Conservation (phyloP, 2,113 vertebrate genomes). For the Quiscalus mexicanus region DNA sequence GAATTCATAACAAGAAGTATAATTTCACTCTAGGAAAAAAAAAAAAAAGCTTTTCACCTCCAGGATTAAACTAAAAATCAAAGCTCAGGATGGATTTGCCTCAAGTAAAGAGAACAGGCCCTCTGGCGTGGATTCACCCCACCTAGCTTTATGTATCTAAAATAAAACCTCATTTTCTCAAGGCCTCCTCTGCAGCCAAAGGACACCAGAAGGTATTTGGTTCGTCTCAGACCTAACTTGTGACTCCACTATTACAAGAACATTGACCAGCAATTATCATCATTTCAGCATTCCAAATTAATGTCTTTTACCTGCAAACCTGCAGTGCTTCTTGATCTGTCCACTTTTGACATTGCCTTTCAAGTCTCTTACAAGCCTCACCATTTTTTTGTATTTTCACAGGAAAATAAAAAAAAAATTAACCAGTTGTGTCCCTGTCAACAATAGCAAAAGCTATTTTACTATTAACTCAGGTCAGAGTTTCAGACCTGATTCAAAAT, state of each 20-base stretch:
- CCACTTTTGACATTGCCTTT: background rate
- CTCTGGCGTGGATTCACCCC: background rate
- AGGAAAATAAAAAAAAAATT: background rate
- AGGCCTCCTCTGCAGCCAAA: background rate
- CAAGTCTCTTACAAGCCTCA: background rate
- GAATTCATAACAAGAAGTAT: background rate
- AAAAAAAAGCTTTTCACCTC: background rate
- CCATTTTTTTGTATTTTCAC: background rate
- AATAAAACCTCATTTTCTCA: background rate
- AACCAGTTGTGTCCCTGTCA: background rate
- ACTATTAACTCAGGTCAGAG: background rate
- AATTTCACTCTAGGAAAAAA: background rate
- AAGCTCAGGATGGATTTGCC: background rate
- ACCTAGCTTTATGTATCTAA: background rate
- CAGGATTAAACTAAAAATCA: background rate
- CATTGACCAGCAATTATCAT: background rate
- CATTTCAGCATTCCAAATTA: background rate
- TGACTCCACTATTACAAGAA: background rate
- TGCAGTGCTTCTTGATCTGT: background rate
- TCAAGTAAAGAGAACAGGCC: background rate
- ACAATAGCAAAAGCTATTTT: background rate
- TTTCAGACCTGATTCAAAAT: background rate
- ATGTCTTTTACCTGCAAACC: background rate
- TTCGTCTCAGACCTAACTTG: background rate
- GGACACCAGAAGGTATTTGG: background rate